Percentiles rank a stretch among this genome's conserved stretches.
Evolutionary conservation across 2,888 invertebrate species (phyloP).

Genomic region (Bombylius major): DNA sequence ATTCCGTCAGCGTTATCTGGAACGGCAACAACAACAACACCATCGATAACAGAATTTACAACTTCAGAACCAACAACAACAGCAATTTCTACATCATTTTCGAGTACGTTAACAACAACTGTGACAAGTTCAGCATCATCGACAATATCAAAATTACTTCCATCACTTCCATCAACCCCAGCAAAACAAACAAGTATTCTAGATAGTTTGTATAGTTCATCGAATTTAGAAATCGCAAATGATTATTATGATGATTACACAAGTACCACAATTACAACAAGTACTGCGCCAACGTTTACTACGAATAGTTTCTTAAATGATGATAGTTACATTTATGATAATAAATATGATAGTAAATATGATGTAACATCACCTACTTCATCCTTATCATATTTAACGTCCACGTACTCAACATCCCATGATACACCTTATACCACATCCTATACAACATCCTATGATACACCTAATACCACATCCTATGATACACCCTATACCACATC

Average conservation of each 20-base stretch:
- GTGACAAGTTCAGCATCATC: background rate
- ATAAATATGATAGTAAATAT: conserved; percentile 8
- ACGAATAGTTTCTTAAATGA: conserved; percentile 3
- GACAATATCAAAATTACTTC: background rate
- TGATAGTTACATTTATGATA: conserved; percentile 3
- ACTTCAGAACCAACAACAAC: background rate
- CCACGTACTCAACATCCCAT: background rate
- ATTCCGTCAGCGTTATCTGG: background rate
- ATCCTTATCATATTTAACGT: conserved; percentile 23
- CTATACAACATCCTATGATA: no score
- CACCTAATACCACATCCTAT: no score
- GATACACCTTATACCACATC: no score
- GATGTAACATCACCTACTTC: conserved; percentile 10
- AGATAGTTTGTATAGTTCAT: conserved; percentile 1
- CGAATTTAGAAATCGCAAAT: background rate
- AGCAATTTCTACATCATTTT: background rate
- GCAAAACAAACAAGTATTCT: background rate
- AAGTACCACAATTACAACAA: background rate
- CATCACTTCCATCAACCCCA: conserved; percentile 2
- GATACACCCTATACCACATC: no score
- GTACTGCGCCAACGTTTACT: conserved; percentile 1
- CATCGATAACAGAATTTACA: conserved; percentile 14
- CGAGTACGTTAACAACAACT: background rate
- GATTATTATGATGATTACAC: conserved; percentile 2
- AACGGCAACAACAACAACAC: conserved; percentile 13